Percentiles rank a stretch among this genome's conserved stretches.
These are phyloP conservation scores for Ariolimax columbianus DNA, from an alignment of 2,888 invertebrate species.

Conservation along the genomic window DNA sequence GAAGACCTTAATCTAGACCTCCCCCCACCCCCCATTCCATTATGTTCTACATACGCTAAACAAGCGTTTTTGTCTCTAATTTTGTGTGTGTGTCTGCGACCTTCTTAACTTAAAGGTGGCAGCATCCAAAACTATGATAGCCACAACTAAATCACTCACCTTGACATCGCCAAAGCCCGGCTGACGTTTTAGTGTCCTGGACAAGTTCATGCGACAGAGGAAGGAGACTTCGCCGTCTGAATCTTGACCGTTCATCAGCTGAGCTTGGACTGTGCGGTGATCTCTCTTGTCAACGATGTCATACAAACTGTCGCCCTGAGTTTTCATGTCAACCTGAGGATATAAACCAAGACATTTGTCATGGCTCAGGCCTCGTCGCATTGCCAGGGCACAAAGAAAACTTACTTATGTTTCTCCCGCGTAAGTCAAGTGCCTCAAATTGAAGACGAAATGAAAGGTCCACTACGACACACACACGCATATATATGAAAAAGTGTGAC, in stretches of 20 bases:
- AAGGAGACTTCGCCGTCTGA: constrained; percentile 86
- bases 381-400: too few species aligned
- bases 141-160: constrained; percentile 81
- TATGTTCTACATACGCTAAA: too few species aligned
- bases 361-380: neutral
- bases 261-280: constrained; percentile 94
- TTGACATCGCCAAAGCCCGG: constrained; percentile 99
- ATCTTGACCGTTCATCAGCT: constrained; percentile 82
- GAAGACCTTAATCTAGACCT: too few species aligned
- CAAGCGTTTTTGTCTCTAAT: too few species aligned
- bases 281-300: constrained; percentile 99
- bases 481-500: too few species aligned
- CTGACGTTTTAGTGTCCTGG: constrained; percentile 95
- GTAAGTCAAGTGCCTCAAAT: too few species aligned
- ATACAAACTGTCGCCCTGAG: constrained; percentile 98
- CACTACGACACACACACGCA: too few species aligned
- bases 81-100: neutral
- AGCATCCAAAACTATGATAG: neutral
- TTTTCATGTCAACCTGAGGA: constrained; percentile 95
- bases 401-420: too few species aligned
- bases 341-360: neutral
- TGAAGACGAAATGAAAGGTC: too few species aligned
- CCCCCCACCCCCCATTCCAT: too few species aligned
- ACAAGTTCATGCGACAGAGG: constrained; percentile 98
- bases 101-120: neutral